Evolutionary conservation across 1,140 invertebrate species (phyloP).

Genomic region (Drosophila albomicans): DNA sequence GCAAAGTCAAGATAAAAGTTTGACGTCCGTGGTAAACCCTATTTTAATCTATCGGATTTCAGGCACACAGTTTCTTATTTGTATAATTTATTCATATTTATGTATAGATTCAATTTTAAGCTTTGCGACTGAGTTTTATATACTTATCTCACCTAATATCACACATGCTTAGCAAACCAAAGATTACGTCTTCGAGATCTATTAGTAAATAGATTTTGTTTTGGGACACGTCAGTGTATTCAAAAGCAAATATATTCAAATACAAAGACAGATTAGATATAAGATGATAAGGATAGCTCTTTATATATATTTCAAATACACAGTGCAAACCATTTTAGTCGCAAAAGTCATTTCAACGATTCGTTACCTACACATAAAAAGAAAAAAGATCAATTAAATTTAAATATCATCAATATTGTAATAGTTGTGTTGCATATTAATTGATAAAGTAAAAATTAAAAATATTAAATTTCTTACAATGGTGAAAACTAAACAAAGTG

Average conservation of each 20-base stretch:
- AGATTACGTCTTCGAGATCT: constrained; percentile 11
- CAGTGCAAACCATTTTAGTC: not conserved
- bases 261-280: constrained; percentile 20
- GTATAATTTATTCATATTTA: constrained; percentile 13
- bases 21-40: not conserved
- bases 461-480: not conserved
- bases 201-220: constrained; percentile 14
- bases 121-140: not conserved
- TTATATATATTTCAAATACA: constrained; percentile 10
- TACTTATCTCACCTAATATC: constrained; percentile 2
- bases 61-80: constrained; percentile 4
- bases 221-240: constrained; percentile 13
- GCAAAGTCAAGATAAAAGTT: constrained; percentile 19
- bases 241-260: constrained; percentile 10
- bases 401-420: not conserved
- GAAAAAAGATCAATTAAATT: not conserved
- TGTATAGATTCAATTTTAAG: constrained; percentile 11
- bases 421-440: not conserved
- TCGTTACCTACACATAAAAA: not conserved
- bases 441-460: not conserved
- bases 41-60: constrained; percentile 3
- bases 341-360: not conserved
- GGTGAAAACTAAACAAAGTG: not conserved
- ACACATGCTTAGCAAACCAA: constrained; percentile 6
- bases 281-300: not conserved